These are phyloP conservation scores for Coregonus ussuriensis DNA, from an alignment of 2,797 vertebrate genomes.

Conservation along the genomic window DNA sequence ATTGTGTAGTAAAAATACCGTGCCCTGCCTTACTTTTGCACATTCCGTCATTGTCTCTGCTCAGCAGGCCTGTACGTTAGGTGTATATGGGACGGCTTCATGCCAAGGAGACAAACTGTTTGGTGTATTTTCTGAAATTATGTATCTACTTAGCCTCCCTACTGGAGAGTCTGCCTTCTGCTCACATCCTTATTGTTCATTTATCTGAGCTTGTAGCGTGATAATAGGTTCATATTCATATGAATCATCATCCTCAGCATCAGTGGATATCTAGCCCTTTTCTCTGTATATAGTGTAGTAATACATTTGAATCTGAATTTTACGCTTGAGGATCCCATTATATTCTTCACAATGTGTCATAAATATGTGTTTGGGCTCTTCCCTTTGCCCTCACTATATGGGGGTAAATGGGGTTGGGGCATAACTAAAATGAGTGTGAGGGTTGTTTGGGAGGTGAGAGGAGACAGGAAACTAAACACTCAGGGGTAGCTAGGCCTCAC, in stretches of 20 bases:
- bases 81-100: conserved; percentile 50
- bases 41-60: conserved; percentile 72
- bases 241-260: conserved; percentile 52
- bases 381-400: conserved; percentile 45
- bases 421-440: conserved; percentile 59
- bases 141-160: conserved; percentile 67
- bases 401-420: conserved; percentile 56
- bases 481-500: conserved; percentile 10
- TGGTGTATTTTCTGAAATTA: conserved; percentile 69
- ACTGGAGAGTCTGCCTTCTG: conserved; percentile 58
- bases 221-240: conserved; percentile 66
- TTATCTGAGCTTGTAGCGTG: conserved; percentile 61
- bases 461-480: conserved; percentile 29
- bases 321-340: conserved; percentile 67
- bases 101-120: conserved; percentile 55
- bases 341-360: conserved; percentile 59
- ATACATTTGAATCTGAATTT: conserved; percentile 72
- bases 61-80: conserved; percentile 58
- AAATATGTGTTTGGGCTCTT: conserved; percentile 69
- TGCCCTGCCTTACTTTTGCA: conserved; percentile 36
- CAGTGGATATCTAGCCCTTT: conserved; percentile 44
- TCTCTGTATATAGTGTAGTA: conserved; percentile 48
- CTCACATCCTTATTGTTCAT: conserved; percentile 58
- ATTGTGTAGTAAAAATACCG: conserved; percentile 77
- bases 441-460: conserved; percentile 22